Base-by-base conservation (phyloP, 2,113 vertebrate species). In the Furnarius figulus region DNA sequence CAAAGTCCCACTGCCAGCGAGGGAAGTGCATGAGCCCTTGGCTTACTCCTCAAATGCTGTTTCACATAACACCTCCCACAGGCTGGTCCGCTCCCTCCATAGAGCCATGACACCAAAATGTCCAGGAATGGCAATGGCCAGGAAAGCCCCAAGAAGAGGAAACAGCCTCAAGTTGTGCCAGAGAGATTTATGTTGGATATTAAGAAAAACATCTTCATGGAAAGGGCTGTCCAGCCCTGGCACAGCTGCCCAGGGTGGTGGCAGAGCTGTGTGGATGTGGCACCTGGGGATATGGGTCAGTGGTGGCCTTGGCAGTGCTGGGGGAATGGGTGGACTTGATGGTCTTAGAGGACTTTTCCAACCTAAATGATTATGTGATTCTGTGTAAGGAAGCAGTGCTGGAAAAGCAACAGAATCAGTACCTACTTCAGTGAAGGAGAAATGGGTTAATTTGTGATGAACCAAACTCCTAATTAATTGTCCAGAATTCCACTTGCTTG, bases 31-130 rank as follows among this genome's bases (percentile, higher is more conserved):
- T 0, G 21, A 88, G 35, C 40, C 35, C 35, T 8, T 5, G 50
- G 25, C 50, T 73, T 5, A 1, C 9, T 67, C 73, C 40, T 52
- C 56, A 52, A 22, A 14, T 22, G 42, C 49, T 3, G 0, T 14
- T 62, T n/a, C 39, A 6, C 1, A 2, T 14, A 10, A 18, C 14
- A 2, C 7, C 28, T 61, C 63, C 49, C 59, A 70, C n/a, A n/a
- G n/a, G n/a, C n/a, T 18, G 14, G 25, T 27, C 37, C 3, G 6
- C 0, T 4, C 55, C 5, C 11, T 27, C 9, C 1, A 1, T 23
- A 39, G 44, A 28, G 21, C 5, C 1, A 0, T 3, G 22, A 14
- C 31, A 22, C 11, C 18, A 14, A 35, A 4, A 18, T 27, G n/a
- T 20, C 19, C 33, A 6, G 33, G 30, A 23, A 7, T 1, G 6